Evolutionary conservation across 2,888 invertebrate genomes (phyloP).

Genomic region (Eueremaeus valkanovi): DNA sequence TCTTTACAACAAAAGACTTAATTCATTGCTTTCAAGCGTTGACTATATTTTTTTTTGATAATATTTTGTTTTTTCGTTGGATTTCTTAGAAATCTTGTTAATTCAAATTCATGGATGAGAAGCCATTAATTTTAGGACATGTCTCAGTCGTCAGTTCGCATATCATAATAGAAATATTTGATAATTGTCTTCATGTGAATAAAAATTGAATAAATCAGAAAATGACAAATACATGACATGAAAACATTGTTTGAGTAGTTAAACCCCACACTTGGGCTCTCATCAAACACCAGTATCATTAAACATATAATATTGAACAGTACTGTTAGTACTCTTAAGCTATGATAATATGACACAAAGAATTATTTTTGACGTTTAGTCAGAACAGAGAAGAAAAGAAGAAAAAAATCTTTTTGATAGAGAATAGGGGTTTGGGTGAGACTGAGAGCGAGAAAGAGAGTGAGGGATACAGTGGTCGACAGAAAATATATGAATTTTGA

Average conservation of each 20-base stretch:
- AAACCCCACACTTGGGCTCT: background rate
- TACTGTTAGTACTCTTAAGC: background rate
- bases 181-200: background rate
- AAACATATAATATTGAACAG: background rate
- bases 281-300: background rate
- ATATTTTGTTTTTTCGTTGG: background rate
- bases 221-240: slow-evolving; percentile 29
- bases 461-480: background rate
- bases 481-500: background rate
- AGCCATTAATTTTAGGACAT: background rate
- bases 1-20: too few species aligned
- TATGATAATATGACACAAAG: slow-evolving; percentile 1
- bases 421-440: background rate
- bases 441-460: background rate
- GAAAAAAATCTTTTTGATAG: too few species aligned
- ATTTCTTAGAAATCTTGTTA: background rate
- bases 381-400: background rate
- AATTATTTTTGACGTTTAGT: slow-evolving; percentile 17
- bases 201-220: slow-evolving; percentile 7
- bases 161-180: background rate
- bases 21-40: too few species aligned
- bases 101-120: background rate
- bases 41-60: too few species aligned
- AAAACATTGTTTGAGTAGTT: background rate
- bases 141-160: background rate